Conservation (phyloP, 2,113 vertebrate species). For the Platysternon megacephalum region DNA sequence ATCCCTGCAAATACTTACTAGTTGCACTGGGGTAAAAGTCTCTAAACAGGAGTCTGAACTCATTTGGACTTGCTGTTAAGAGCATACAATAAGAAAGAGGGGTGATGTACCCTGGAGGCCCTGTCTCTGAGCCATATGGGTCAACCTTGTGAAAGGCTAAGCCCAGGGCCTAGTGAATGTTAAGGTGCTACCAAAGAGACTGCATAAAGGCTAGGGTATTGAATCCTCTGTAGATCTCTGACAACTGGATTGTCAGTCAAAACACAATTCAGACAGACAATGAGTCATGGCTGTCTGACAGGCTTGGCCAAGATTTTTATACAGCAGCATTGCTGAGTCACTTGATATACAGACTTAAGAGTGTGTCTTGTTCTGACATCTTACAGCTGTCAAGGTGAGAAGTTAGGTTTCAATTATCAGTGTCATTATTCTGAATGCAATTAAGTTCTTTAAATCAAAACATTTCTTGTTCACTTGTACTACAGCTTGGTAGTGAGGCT, state of each 20-base stretch:
- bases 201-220: not conserved
- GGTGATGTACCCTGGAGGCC: not conserved
- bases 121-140: not conserved
- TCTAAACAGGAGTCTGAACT: not conserved
- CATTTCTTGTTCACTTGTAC: not conserved
- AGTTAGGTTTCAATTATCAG: not conserved
- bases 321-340: not conserved
- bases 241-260: constrained; percentile 8
- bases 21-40: not conserved
- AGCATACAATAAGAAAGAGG: not conserved
- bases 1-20: not conserved
- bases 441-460: not conserved
- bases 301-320: not conserved
- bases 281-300: not conserved
- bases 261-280: not conserved
- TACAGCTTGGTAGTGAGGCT: not conserved
- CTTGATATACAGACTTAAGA: not conserved
- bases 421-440: not conserved
- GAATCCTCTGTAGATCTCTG: not conserved
- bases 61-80: not conserved
- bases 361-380: constrained; percentile 6
- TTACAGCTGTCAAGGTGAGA: constrained; percentile 16
- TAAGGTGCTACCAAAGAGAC: not conserved
- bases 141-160: not conserved
- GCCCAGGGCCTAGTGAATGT: not conserved